Conservation (phyloP, 2,113 vertebrate species). For the Talpa occidentalis region DNA sequence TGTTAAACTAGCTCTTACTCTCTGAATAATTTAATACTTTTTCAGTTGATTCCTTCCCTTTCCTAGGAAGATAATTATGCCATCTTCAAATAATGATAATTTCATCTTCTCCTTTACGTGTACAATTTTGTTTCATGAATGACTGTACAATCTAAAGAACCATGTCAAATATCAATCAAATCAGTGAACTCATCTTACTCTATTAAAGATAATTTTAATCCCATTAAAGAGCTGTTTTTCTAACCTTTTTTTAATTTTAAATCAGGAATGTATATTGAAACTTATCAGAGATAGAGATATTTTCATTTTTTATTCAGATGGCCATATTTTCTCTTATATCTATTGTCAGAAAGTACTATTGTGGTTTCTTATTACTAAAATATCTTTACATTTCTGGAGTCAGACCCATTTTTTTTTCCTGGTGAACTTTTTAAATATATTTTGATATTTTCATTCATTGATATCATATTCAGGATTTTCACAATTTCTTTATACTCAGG, state of each 20-base stretch:
- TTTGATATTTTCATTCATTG: slow-evolving; percentile 16
- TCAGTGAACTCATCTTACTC: neutral
- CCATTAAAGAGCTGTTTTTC: slow-evolving; percentile 28
- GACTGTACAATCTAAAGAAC: neutral
- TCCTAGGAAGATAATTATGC: neutral
- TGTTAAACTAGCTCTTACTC: neutral
- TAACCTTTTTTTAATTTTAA: slow-evolving; percentile 27
- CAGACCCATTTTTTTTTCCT: neutral
- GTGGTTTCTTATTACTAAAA: slow-evolving; percentile 12
- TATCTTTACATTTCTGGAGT: neutral
- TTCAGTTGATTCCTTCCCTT: neutral
- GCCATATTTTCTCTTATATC: neutral
- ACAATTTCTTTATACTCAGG: neutral
- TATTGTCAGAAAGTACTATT: slow-evolving; percentile 17
- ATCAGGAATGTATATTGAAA: neutral
- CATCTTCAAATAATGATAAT: slow-evolving; percentile 17
- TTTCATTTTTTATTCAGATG: slow-evolving; percentile 17
- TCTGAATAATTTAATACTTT: neutral
- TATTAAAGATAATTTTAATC: neutral
- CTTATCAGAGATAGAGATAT: neutral
- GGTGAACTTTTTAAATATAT: neutral
- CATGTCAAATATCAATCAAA: neutral
- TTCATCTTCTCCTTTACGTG: neutral
- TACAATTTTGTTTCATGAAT: slow-evolving; percentile 28
- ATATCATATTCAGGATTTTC: neutral